phyloP scores from a whole-genome alignment of 37 sponge, comb jelly and placozoan species.

The Aphrocallistes beatrix region DNA sequence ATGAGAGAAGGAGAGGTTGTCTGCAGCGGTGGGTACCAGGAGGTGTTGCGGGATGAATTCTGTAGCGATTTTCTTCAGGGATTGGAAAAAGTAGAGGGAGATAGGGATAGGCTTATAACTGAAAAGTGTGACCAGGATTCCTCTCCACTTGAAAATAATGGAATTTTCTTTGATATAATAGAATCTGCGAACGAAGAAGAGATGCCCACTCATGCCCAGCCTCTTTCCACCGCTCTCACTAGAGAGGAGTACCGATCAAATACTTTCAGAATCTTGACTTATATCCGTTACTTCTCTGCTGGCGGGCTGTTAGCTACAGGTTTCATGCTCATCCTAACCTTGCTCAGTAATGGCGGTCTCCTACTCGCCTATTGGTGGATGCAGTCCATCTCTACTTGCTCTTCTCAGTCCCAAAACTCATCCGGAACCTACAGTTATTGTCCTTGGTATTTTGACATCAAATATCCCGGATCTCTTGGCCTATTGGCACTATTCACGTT shows the following conservation, averaged over 20 bases:
- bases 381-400: neutral
- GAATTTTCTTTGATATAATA: too few relatives aligned
- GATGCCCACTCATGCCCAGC: too few relatives aligned
- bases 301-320: neutral
- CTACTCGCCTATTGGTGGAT: slow-evolving; percentile 18
- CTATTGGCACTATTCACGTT: neutral
- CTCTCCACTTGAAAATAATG: too few relatives aligned
- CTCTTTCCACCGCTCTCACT: neutral
- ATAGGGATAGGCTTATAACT: too few relatives aligned
- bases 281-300: neutral
- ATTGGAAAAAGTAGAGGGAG: neutral
- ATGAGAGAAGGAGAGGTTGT: neutral
- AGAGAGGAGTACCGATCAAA: neutral
- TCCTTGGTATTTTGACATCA: neutral
- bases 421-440: neutral
- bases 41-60: neutral
- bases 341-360: neutral
- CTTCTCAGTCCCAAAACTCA: neutral
- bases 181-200: neutral
- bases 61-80: neutral
- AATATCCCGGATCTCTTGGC: neutral
- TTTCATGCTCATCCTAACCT: neutral
- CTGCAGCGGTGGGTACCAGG: neutral
- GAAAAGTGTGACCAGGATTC: too few relatives aligned
- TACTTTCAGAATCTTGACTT: neutral